Conservation (phyloP, 2,113 vertebrate genomes). For the Noctilio leporinus region DNA sequence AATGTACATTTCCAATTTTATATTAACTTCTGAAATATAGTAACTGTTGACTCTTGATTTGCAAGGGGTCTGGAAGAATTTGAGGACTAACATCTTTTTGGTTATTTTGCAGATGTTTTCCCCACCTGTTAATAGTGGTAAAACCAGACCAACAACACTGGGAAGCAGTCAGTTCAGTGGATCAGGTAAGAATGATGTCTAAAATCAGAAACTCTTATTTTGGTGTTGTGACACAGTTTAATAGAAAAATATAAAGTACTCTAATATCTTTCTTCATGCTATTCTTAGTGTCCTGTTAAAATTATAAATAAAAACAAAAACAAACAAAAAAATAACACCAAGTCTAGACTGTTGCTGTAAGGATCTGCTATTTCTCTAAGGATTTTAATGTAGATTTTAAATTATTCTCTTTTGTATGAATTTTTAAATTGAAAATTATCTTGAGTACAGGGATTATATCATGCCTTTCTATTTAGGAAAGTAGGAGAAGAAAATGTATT, state of each 20-base stretch:
- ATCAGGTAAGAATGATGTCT: conserved; percentile 87
- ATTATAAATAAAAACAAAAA: neutral
- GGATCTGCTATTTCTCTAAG: neutral
- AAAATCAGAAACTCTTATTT: neutral
- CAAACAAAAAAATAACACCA: neutral
- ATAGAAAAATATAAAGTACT: conserved; percentile 20
- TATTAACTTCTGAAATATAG: conserved; percentile 49
- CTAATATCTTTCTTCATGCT: neutral
- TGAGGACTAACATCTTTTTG: conserved; percentile 38
- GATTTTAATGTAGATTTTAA: conserved; percentile 12
- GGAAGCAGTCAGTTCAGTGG: conserved; percentile 98
- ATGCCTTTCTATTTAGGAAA: neutral
- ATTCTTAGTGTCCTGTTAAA: conserved; percentile 3
- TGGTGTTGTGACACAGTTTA: neutral
- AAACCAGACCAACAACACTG: conserved; percentile 95
- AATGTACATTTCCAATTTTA: neutral
- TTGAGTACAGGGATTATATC: neutral
- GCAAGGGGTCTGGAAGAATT: conserved; percentile 20
- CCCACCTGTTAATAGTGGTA: conserved; percentile 97
- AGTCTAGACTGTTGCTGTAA: neutral
- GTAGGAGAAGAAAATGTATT: neutral
- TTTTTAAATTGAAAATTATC: conserved; percentile 18
- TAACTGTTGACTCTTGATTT: conserved; percentile 22
- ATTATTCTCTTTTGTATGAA: neutral
- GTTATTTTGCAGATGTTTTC: conserved; percentile 95